Base-by-base conservation (phyloP, 2,888 invertebrate species). In the Melanostoma mellinum region DNA sequence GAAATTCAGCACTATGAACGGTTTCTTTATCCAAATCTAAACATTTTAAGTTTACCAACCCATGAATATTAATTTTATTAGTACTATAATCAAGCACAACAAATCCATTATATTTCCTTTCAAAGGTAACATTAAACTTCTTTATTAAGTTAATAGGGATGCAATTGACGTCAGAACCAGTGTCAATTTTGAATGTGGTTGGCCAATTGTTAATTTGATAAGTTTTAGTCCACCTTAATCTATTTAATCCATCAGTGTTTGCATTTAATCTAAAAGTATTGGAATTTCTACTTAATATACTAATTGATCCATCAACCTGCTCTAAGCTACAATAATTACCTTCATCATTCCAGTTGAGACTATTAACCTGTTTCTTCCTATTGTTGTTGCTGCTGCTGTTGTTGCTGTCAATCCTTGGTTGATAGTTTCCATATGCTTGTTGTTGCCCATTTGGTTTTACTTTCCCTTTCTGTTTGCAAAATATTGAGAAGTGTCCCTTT, bases 61-160 rank as follows among this genome's bases (percentile, higher is more conserved):
- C 75, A 68, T 60, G 76, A 58, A 79, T 65, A 36, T 77, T 58
- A 6, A 85, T 53, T 81, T 71, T 74, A 71, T 85, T 86, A 42
- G 48, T 61, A 79, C 48, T 81, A 67, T 85, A 86, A 46, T 85
- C 75, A 4, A 58, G 75, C 3, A 85, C 79, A 50, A 38, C 32
- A 46, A 81, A 69, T 35, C 78, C 69, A 38, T 56, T 79, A 6
- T 81, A 65, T 79, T n/a, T 46, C n/a, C 40, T 65, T 69, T 44
- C 20, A 20, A 20, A 20, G 20, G 20, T 20, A 20, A 20, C 20
- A 20, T 20, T 46, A 35, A 69, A 33, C 69, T 69, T 68, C 32
- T 60, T 76, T 3, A 76, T 53, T 46, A 76, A 36, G 1, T 20
- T 20, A 20, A 46, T 53, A 8, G 76, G 76, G n/a, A 71, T 63